Evolutionary conservation across 2,888 invertebrate genomes (phyloP).

Genomic region (Eupithecia subumbrata): DNA sequence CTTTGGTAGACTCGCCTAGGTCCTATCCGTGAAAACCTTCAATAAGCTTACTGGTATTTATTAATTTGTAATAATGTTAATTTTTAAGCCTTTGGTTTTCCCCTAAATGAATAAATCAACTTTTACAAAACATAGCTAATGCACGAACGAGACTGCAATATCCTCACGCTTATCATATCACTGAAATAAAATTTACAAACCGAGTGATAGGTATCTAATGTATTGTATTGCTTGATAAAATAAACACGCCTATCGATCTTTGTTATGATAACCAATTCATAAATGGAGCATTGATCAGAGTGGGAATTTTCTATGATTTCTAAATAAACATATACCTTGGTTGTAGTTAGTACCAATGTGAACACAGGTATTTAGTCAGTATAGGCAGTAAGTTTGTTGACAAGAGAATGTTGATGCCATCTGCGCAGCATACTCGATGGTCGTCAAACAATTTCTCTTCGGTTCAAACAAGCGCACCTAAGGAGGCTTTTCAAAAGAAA

Average conservation of each 20-base stretch:
- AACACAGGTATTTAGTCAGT: too few species aligned
- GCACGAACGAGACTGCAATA: neutral
- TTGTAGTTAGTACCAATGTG: neutral
- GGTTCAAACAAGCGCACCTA: neutral
- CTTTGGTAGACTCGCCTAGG: neutral
- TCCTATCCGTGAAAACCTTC: too few species aligned
- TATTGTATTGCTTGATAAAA: conserved; percentile 17
- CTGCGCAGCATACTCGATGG: neutral
- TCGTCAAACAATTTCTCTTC: neutral
- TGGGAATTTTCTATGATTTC: neutral
- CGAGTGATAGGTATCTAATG: too few species aligned
- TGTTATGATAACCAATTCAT: conserved; percentile 34
- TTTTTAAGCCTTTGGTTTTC: too few species aligned
- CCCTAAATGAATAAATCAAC: too few species aligned
- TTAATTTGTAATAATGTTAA: too few species aligned
- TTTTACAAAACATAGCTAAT: neutral
- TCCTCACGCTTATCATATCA: conserved; percentile 19
- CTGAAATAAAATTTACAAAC: conserved; percentile 13
- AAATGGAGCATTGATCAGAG: conserved; percentile 16
- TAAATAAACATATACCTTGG: neutral
- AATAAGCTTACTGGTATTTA: too few species aligned
- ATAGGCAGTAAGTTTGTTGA: too few species aligned
- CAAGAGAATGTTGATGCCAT: neutral
- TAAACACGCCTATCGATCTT: conserved; percentile 24
- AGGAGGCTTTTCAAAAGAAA: neutral